phyloP scores from a whole-genome alignment of 2,113 vertebrate species.

The Synchiropus splendidus region DNA sequence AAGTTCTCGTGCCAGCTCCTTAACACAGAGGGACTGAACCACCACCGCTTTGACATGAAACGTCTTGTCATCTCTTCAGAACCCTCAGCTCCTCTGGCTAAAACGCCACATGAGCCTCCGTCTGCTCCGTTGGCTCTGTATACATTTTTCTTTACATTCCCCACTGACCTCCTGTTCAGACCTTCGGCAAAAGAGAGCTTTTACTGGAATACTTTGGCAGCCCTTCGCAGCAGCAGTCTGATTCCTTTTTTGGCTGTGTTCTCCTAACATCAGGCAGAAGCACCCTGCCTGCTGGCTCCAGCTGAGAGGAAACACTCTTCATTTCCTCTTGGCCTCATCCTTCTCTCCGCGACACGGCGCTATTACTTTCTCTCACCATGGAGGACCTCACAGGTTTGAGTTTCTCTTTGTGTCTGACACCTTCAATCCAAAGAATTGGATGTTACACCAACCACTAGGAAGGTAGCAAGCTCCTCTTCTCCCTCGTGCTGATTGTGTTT shows the following conservation, averaged over 20 bases:
- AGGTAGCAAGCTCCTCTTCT: too few relatives aligned
- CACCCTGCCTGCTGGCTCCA: constrained; percentile 33
- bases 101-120: not conserved
- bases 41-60: not conserved
- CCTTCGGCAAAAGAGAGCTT: constrained; percentile 39
- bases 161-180: constrained; percentile 19
- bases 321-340: constrained; percentile 44
- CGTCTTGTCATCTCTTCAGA: too few relatives aligned
- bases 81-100: too few relatives aligned
- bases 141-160: constrained; percentile 36
- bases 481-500: too few relatives aligned
- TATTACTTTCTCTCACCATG: constrained; percentile 26
- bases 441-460: constrained; percentile 40
- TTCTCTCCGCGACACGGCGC: constrained; percentile 6
- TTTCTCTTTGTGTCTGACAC: constrained; percentile 20
- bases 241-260: constrained; percentile 72
- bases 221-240: constrained; percentile 39
- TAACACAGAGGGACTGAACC: constrained; percentile 11
- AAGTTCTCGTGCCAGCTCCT: constrained; percentile 21
- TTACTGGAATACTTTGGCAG: constrained; percentile 70
- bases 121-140: not conserved
- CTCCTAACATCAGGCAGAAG: constrained; percentile 40
- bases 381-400: constrained; percentile 24
- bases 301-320: constrained; percentile 45
- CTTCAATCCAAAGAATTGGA: constrained; percentile 36